These are phyloP conservation scores for Hylaeus anthracinus DNA, from an alignment of 1,140 invertebrate species.

Conservation along the genomic window DNA sequence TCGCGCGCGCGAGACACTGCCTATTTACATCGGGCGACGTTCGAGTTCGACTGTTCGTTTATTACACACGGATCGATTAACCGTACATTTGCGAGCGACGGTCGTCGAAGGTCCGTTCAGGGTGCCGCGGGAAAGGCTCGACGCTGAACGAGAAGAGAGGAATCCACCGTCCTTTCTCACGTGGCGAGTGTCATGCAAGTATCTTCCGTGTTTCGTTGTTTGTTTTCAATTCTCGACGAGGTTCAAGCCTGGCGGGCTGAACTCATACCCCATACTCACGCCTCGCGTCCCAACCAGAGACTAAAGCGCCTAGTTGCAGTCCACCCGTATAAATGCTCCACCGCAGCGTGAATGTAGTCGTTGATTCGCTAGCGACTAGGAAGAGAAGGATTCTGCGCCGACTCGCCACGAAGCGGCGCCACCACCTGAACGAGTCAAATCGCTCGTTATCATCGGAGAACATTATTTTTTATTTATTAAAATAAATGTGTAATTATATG, in stretches of 20 bases:
- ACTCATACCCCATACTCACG: slow-evolving; percentile 68
- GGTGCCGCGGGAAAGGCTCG: background rate
- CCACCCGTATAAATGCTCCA: slow-evolving; percentile 74
- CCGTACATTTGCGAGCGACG: slow-evolving; percentile 24
- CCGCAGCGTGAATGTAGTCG: slow-evolving; percentile 40
- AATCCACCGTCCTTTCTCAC: background rate
- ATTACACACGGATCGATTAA: slow-evolving; percentile 33
- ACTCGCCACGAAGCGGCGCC: background rate
- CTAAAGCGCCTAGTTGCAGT: slow-evolving; percentile 73
- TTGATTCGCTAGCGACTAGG: background rate
- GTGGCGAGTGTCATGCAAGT: background rate
- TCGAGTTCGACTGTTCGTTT: background rate
- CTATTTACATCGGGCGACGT: slow-evolving; percentile 17
- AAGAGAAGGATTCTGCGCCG: background rate
- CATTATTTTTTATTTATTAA: too few relatives aligned
- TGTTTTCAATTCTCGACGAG: slow-evolving; percentile 41
- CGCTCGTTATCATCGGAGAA: too few relatives aligned
- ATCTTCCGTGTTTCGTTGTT: background rate
- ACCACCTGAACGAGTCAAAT: background rate
- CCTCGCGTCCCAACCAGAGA: slow-evolving; percentile 74
- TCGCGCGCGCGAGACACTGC: slow-evolving; percentile 4
- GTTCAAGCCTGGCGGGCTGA: slow-evolving; percentile 48
- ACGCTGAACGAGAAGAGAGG: background rate
- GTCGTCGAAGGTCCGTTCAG: slow-evolving; percentile 4
- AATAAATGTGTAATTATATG: too few relatives aligned